Conservation (phyloP, 2,888 invertebrate species). For the Eueremaeus valkanovi region DNA sequence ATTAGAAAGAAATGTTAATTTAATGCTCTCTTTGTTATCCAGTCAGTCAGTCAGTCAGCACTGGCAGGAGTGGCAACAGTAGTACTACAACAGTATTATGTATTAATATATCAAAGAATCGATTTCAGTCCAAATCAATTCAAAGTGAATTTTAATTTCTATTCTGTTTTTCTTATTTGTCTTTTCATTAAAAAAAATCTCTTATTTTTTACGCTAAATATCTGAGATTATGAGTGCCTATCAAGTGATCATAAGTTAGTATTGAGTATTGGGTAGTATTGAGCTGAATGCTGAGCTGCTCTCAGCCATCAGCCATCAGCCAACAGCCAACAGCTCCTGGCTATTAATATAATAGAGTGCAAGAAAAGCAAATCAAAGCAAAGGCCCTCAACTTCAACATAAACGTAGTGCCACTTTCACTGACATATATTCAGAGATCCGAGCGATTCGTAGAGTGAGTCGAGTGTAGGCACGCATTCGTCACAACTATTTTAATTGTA, state of each 20-base stretch:
- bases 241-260: slow-evolving; percentile 1
- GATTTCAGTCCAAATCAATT: background rate
- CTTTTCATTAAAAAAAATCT: no score
- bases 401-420: slow-evolving; percentile 32
- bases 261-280: no score
- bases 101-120: no score
- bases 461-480: slow-evolving; percentile 6
- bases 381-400: slow-evolving; percentile 8
- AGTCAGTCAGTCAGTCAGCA: no score
- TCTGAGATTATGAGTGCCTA: no score
- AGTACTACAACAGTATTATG: no score
- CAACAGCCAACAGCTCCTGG: slow-evolving; percentile 11
- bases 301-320: no score
- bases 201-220: no score
- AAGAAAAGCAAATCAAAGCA: background rate
- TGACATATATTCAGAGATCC: slow-evolving; percentile 27
- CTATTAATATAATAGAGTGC: background rate
- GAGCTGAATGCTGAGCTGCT: no score
- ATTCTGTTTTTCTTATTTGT: no score
- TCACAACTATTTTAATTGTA: slow-evolving; percentile 25
- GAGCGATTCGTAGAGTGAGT: slow-evolving; percentile 9
- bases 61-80: no score
- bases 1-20: background rate
- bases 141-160: no score
- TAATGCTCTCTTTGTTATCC: background rate